These are phyloP conservation scores for Mystacides longicornis DNA, from an alignment of 2,888 invertebrate species.

Conservation along the genomic window DNA sequence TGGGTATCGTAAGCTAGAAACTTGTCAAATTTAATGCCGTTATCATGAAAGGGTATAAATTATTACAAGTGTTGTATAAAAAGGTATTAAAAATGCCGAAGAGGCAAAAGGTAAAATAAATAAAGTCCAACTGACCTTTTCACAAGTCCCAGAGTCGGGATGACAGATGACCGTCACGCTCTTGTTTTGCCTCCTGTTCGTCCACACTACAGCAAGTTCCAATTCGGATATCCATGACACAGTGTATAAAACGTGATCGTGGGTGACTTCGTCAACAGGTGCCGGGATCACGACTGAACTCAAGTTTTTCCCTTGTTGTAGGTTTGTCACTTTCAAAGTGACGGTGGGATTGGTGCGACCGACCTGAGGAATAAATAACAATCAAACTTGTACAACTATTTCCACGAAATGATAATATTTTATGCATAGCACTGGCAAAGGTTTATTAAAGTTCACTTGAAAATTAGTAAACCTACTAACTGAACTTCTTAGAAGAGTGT, in stretches of 20 bases:
- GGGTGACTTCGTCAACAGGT: conserved; percentile 46
- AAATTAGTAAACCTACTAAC: too few species aligned
- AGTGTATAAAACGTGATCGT: conserved; percentile 59
- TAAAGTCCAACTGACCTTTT: conserved; percentile 25
- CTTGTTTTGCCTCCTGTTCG: conserved; percentile 78
- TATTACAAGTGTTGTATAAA: too few species aligned
- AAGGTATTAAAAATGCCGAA: too few species aligned
- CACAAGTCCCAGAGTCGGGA: conserved; percentile 37
- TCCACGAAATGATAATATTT: too few species aligned
- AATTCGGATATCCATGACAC: conserved; percentile 68
- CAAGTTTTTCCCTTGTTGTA: conserved; percentile 28
- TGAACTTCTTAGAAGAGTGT: too few species aligned
- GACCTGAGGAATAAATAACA: conserved; percentile 39
- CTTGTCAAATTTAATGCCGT: too few species aligned
- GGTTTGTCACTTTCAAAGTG: conserved; percentile 48
- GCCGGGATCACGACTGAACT: conserved; percentile 43
- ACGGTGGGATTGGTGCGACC: conserved; percentile 70
- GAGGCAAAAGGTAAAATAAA: too few species aligned
- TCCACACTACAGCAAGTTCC: conserved; percentile 66
- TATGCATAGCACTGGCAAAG: too few species aligned
- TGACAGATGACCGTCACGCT: conserved; percentile 55
- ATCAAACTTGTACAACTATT: too few species aligned
- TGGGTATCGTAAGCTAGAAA: too few species aligned
- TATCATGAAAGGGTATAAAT: too few species aligned
- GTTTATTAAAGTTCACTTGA: too few species aligned